Evolutionary conservation across 2,797 vertebrate species (phyloP).

Genomic region (Mastacembelus armatus): DNA sequence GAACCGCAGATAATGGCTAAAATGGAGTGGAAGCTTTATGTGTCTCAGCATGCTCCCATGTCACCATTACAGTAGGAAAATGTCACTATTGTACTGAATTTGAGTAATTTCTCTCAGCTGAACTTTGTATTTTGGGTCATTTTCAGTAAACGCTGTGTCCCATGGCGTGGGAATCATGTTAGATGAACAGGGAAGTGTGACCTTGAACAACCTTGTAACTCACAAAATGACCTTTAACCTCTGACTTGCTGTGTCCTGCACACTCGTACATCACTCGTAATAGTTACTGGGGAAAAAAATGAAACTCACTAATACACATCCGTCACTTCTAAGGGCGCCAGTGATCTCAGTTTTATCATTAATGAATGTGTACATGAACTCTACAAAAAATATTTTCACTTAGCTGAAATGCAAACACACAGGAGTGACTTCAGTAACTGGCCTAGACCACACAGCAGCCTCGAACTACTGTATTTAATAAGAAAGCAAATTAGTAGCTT

Average conservation of each 20-base stretch:
- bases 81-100: background rate
- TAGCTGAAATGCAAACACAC: background rate
- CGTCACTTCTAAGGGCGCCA: constrained; percentile 15
- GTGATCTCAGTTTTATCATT: constrained; percentile 10
- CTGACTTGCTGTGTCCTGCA: constrained; percentile 29
- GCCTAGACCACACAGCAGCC: no score
- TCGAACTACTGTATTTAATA: background rate
- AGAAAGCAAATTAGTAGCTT: no score
- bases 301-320: constrained; percentile 15
- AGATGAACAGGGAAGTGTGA: background rate
- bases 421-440: no score
- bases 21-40: background rate
- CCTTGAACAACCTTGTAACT: constrained; percentile 36
- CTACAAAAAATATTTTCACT: constrained; percentile 28
- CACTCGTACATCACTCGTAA: constrained; percentile 35
- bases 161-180: constrained; percentile 41
- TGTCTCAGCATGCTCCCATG: background rate
- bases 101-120: constrained; percentile 1
- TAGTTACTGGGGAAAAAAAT: background rate
- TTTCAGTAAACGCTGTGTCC: constrained; percentile 1
- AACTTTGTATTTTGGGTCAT: constrained; percentile 1
- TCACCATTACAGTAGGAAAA: background rate
- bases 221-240: constrained; percentile 37
- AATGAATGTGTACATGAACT: constrained; percentile 20
- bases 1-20: background rate